These are phyloP conservation scores for Eulemur rufifrons DNA, from an alignment of 2,113 vertebrate genomes.

Conservation along the genomic window DNA sequence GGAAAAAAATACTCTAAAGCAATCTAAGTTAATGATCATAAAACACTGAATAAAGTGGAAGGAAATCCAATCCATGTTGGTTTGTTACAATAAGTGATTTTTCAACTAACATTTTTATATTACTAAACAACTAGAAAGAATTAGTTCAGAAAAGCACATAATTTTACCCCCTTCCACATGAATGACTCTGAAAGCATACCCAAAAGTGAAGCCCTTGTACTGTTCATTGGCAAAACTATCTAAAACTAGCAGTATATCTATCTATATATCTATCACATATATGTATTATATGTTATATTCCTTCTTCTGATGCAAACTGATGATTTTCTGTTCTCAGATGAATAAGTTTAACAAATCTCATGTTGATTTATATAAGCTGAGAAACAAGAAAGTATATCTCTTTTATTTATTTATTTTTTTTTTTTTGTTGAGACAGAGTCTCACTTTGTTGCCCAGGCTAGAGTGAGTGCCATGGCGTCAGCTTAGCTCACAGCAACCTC, in stretches of 20 bases:
- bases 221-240: not conserved
- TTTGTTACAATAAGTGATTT: not conserved
- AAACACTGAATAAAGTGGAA: not conserved
- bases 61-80: not conserved
- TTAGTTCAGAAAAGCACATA: conserved; percentile 5
- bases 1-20: not conserved
- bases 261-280: not conserved
- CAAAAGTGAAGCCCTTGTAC: not conserved
- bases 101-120: conserved; percentile 41
- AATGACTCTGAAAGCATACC: not conserved
- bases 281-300: not conserved
- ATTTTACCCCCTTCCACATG: not conserved
- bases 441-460: too few species aligned
- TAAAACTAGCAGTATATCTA: not conserved
- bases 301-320: conserved; percentile 57
- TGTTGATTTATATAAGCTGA: conserved; percentile 27
- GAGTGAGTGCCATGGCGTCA: too few species aligned
- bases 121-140: not conserved
- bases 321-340: not conserved
- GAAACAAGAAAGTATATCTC: not conserved
- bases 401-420: too few species aligned
- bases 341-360: conserved; percentile 5
- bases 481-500: too few species aligned
- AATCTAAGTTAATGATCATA: not conserved
- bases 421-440: too few species aligned